A percentile compares a stretch with the other conserved stretches of the same genome.
These are phyloP conservation scores for Coboldia fuscipes DNA, from an alignment of 1,140 invertebrate genomes.

Conservation along the genomic window DNA sequence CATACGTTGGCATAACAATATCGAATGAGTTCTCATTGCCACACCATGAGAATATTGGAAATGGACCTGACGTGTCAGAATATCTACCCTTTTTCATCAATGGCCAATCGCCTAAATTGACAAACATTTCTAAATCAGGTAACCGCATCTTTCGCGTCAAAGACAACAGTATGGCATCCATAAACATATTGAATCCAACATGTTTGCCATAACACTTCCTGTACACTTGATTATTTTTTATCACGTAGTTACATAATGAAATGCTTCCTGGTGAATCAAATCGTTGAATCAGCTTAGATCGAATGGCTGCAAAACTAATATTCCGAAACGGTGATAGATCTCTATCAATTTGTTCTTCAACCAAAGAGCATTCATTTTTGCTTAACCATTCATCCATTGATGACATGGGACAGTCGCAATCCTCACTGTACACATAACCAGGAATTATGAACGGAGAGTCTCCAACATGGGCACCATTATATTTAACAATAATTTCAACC, in stretches of 20 bases:
- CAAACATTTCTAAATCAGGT: constrained; percentile 76
- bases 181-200: constrained; percentile 92
- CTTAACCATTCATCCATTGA: constrained; percentile 42
- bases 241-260: constrained; percentile 78
- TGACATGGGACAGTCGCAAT: constrained; percentile 67
- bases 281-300: constrained; percentile 32
- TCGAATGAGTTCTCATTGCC: constrained; percentile 65
- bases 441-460: constrained; percentile 39
- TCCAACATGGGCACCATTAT: constrained; percentile 39
- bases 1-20: constrained; percentile 89
- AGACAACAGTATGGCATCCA: constrained; percentile 71
- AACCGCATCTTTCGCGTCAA: constrained; percentile 60
- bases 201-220: constrained; percentile 82
- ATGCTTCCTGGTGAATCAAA: constrained; percentile 50
- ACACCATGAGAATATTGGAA: constrained; percentile 95
- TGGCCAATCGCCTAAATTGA: constrained; percentile 94
- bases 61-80: constrained; percentile 20
- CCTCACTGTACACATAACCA: constrained; percentile 56
- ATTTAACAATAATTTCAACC: constrained; percentile 45
- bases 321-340: constrained; percentile 49
- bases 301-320: constrained; percentile 48
- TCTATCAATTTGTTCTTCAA: constrained; percentile 45
- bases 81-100: constrained; percentile 31
- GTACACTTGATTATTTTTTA: constrained; percentile 71
- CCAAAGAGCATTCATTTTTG: constrained; percentile 38